Conservation (phyloP, 2,797 vertebrate genomes). For the Xiphophorus birchmanni region DNA sequence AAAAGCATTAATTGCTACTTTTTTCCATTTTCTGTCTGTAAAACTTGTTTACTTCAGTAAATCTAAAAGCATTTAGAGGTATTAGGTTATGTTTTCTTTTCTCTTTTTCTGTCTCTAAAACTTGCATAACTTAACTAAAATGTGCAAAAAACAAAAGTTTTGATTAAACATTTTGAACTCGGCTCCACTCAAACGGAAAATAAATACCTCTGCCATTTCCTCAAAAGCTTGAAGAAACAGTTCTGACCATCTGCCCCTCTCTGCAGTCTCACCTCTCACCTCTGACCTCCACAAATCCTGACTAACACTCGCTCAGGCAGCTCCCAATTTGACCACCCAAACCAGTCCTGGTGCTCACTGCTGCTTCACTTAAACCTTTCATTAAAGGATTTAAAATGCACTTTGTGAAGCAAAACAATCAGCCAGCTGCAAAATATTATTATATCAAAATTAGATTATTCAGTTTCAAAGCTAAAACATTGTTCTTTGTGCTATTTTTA, state of each 20-base stretch:
- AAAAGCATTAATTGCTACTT: background rate
- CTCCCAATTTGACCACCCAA: constrained; percentile 53
- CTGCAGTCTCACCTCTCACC: constrained; percentile 77
- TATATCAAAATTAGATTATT: background rate
- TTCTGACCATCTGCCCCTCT: constrained; percentile 79
- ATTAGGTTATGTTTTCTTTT: background rate
- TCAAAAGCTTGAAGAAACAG: constrained; percentile 69
- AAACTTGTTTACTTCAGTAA: no score
- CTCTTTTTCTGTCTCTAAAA: background rate
- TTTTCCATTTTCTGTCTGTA: no score
- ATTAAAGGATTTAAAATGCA: constrained; percentile 17
- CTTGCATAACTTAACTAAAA: constrained; percentile 16
- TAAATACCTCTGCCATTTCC: constrained; percentile 53
- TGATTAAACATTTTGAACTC: constrained; percentile 3
- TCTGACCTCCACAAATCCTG: constrained; percentile 80
- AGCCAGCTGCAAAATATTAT: background rate
- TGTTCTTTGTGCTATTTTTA: background rate
- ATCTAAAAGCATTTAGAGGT: no score
- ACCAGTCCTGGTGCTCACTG: constrained; percentile 34
- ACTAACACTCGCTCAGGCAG: constrained; percentile 50
- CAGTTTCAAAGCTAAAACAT: background rate
- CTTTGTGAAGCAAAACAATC: background rate
- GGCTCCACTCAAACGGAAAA: constrained; percentile 21
- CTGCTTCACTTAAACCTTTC: constrained; percentile 15
- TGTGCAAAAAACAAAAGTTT: constrained; percentile 11